Evolutionary conservation across 1,140 invertebrate species (phyloP), one percentile per base, ranked within the genome.

Genomic region (Mizuhopecten yessoensis): DNA sequence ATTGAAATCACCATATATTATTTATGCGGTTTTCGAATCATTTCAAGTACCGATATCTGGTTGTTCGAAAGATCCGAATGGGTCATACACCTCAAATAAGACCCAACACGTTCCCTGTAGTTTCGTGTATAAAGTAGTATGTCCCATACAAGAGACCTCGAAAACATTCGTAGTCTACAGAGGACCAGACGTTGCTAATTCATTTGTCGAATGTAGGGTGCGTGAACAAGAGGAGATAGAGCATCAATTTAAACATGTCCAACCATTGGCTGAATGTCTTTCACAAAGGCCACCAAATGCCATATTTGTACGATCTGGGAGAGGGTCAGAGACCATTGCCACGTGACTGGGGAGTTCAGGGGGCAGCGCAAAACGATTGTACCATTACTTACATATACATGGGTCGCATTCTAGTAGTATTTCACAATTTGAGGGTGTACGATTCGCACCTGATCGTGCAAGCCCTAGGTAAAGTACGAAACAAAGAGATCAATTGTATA

Each of bases 341-440:
- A 93, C 34, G 86, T 93, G 29, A 93, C 89, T 45, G 91, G 92
- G 20, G 57, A 90, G 34, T 93, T 89, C 86, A 42, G 88, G 42
- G 91, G 5, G 91, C 91, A 20, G 92, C 89, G n/a, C 92, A 93
- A 34, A 93, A 91, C 88, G 34, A 86, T 13, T 93, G 92, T 75
- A 93, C 90, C 86, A 34, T 92, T 3, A 91, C 92, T n/a, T 91
- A 89, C 20, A 91, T 91, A 45, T n/a, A 49, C 13, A 33, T 33
- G 20, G 91, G 91, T 33, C 42, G 29, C n/a, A 93, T 96, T 88
- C 95, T 96, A 15, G 93, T 97, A 34, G 92, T 96, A 88, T 96
- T 97, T 90, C 96, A 97, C 92, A 97, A 96, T 93, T 91, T 96
- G 34, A 88, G 86, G 33, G 94, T 5, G 94, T 97, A 96, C 93